These are phyloP conservation scores for Nephotettix cincticeps DNA, from an alignment of 1,140 invertebrate genomes.

Conservation along the genomic window DNA sequence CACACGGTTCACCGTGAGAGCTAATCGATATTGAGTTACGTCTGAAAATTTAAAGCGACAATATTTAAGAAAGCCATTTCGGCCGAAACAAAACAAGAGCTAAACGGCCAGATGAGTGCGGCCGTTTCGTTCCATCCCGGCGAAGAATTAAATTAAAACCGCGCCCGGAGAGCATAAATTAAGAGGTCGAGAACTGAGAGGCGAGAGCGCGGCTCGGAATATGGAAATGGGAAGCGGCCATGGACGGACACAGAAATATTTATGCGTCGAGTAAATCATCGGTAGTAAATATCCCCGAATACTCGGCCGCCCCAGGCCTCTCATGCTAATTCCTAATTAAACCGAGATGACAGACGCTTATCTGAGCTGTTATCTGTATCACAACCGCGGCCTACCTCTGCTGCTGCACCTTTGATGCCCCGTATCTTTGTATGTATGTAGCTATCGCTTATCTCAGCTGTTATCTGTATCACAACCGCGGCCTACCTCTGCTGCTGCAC, in stretches of 20 bases:
- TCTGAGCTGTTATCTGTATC: too few relatives aligned
- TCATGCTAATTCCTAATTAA: conserved; percentile 22
- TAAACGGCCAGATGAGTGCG: background rate
- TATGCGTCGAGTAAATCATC: conserved; percentile 11
- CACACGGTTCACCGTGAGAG: too few relatives aligned
- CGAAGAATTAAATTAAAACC: conserved; percentile 18
- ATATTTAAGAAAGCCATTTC: conserved; percentile 5
- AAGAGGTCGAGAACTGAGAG: conserved; percentile 4
- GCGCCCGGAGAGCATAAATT: conserved; percentile 17
- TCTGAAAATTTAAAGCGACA: conserved; percentile 2
- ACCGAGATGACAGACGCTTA: background rate
- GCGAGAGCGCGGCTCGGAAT: background rate
- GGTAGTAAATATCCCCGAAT: conserved; percentile 20
- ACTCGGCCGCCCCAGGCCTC: background rate
- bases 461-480: too few relatives aligned
- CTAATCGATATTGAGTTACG: conserved; percentile 15
- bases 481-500: too few relatives aligned
- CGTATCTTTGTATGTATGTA: too few relatives aligned
- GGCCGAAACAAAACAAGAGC: conserved; percentile 7
- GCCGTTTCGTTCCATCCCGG: conserved; percentile 2
- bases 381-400: too few relatives aligned
- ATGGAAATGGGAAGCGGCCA: conserved; percentile 6
- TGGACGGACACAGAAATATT: background rate
- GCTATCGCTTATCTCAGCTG: too few relatives aligned
- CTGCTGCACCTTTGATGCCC: too few relatives aligned